A percentile compares a stretch with the other conserved stretches of the same genome.
These are phyloP conservation scores for Leuciscus idus DNA, from an alignment of 2,113 vertebrate genomes.

Conservation along the genomic window DNA sequence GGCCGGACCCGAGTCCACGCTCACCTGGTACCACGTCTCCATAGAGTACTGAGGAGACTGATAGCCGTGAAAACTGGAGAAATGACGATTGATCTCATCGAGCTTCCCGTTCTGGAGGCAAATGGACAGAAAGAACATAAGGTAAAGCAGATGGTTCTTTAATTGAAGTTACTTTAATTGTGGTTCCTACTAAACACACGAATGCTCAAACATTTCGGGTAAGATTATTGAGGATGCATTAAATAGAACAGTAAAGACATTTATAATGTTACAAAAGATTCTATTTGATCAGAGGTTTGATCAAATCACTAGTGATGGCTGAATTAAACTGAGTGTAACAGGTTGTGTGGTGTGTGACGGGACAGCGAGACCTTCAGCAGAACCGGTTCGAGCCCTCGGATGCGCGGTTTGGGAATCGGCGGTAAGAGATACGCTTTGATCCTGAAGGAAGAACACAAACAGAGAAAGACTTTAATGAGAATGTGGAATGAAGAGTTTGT, in stretches of 20 bases:
- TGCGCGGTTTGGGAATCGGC: constrained; percentile 72
- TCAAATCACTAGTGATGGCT: too few species aligned
- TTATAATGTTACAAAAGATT: too few species aligned
- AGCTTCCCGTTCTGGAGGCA: constrained; percentile 72
- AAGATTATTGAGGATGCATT: too few species aligned
- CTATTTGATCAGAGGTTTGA: too few species aligned
- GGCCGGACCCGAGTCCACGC: constrained; percentile 47
- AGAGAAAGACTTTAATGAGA: constrained; percentile 2
- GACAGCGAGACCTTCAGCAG: constrained; percentile 69
- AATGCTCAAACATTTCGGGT: too few species aligned
- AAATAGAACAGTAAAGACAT: too few species aligned
- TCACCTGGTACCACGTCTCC: constrained; percentile 69
- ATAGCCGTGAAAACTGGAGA: constrained; percentile 74
- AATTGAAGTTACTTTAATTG: background rate
- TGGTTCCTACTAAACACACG: background rate
- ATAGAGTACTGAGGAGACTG: constrained; percentile 62
- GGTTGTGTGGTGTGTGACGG: background rate
- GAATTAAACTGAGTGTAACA: too few species aligned
- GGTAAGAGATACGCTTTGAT: constrained; percentile 75
- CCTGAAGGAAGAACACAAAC: constrained; percentile 60
- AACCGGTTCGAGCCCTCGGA: constrained; percentile 72
- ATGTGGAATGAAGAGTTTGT: too few species aligned
- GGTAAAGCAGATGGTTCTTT: background rate
- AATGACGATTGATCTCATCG: constrained; percentile 75
- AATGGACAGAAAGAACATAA: background rate